Evolutionary conservation across 2,888 invertebrate genomes (phyloP).

Genomic region (Petrolisthes cinctipes): DNA sequence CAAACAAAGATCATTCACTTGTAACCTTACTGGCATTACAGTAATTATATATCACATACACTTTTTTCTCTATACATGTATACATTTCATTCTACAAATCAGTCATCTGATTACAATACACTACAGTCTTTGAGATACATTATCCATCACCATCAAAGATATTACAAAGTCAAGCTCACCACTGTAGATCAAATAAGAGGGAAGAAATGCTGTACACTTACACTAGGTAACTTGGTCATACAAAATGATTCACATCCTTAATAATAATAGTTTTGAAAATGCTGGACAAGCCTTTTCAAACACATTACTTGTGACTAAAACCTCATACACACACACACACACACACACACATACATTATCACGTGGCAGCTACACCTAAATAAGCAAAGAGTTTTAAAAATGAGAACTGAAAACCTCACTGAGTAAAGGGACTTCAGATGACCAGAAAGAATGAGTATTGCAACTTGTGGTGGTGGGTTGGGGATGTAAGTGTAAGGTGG

Average conservation of each 20-base stretch:
- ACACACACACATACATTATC: slow-evolving; percentile 20
- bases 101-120: neutral
- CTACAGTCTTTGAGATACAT: neutral
- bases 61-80: neutral
- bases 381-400: neutral
- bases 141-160: too few species aligned
- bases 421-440: slow-evolving; percentile 17
- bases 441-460: neutral
- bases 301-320: neutral
- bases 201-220: slow-evolving; percentile 6
- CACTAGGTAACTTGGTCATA: slow-evolving; percentile 5
- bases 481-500: too few species aligned
- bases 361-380: slow-evolving; percentile 22
- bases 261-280: slow-evolving; percentile 13
- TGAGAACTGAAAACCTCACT: slow-evolving; percentile 13
- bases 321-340: slow-evolving; percentile 10
- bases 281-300: neutral
- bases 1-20: neutral
- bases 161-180: slow-evolving; percentile 4
- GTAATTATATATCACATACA: slow-evolving; percentile 14
- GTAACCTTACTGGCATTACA: neutral
- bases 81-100: neutral
- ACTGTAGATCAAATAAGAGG: neutral
- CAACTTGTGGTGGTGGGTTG: too few species aligned
- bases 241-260: slow-evolving; percentile 21